Evolutionary conservation across 1,140 invertebrate species (phyloP).

Genomic region (Brachionus calyciflorus): DNA sequence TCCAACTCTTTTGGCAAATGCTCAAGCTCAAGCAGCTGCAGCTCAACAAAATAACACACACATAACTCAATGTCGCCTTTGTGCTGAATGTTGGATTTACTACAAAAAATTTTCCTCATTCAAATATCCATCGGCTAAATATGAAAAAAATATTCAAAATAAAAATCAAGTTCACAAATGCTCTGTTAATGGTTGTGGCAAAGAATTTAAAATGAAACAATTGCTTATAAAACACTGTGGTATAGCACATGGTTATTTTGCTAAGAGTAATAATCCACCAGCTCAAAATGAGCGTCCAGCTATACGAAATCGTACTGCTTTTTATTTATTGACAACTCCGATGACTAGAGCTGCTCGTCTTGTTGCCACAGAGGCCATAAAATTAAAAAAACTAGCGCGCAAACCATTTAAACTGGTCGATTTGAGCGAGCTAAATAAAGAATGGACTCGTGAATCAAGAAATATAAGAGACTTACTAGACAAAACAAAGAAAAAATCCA

Average conservation of each 20-base stretch:
- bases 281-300: conserved; percentile 11
- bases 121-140: conserved; percentile 65
- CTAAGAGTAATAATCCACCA: conserved; percentile 13
- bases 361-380: conserved; percentile 28
- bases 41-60: conserved; percentile 63
- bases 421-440: conserved; percentile 6
- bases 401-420: conserved; percentile 45
- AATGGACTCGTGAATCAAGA: conserved; percentile 2
- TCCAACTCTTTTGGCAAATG: conserved; percentile 14
- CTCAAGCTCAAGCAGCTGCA: neutral
- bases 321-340: conserved; percentile 82
- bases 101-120: conserved; percentile 98
- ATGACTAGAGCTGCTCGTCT: conserved; percentile 80
- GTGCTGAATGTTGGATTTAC: conserved; percentile 88
- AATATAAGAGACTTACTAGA: neutral
- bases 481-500: neutral
- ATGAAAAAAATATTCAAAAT: neutral
- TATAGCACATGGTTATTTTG: conserved; percentile 35
- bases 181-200: conserved; percentile 17
- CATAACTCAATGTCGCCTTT: conserved; percentile 74
- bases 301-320: conserved; percentile 71
- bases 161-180: conserved; percentile 44
- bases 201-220: conserved; percentile 42
- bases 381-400: neutral
- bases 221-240: conserved; percentile 20